Base-by-base conservation (phyloP, 2,113 vertebrate genomes). In the Craseonycteris thonglongyai region DNA sequence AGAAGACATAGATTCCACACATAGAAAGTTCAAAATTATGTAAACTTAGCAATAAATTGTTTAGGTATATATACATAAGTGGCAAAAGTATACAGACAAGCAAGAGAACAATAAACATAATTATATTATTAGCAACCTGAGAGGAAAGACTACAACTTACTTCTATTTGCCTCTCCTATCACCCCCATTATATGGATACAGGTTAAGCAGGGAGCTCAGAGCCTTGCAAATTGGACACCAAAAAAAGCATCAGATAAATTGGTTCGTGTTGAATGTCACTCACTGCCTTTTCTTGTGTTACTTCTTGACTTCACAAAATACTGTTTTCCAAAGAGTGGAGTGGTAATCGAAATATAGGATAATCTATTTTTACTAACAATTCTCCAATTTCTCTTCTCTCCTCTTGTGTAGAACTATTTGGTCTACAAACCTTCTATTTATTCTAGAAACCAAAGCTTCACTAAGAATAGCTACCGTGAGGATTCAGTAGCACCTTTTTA, bases 1-100 rank as follows among this genome's bases (percentile, higher is more conserved):
- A 58, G 69, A 85, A 59, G 45, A 45, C 28, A 59, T 59, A 75
- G 28, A 78, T 38, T 65, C 22, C 54, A 82, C 19, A 3, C 13
- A 59, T 56, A n/a, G 54, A 49, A 91, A 91, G 33, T 47, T 83
- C 21, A 71, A 83, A 78, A 74, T 81, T 54, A 69, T 33, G 21
- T 87, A 61, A 61, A 81, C 30, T 81, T 66, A 68, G 42, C 51
- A 90, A 65, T 45, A 35, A 30, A 16, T 76, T 66, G 10, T 21
- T 68, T 88, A 82, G 22, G 18, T 7, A 68, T 51, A 51, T 51
- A 49, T 49, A 49, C 15, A 51, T 51, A 51, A 74, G 30, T 75
- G 58, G 9, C 13, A 68, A 90, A 78, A 66, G 11, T 40, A 59
- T 49, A 24, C 5, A 58, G 38, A 83, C 5, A 91, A 59, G 49